Percentiles rank a stretch among this genome's conserved stretches.
Evolutionary conservation across 2,113 vertebrate species (phyloP).

Genomic region (Myanophis thanlyinensis): DNA sequence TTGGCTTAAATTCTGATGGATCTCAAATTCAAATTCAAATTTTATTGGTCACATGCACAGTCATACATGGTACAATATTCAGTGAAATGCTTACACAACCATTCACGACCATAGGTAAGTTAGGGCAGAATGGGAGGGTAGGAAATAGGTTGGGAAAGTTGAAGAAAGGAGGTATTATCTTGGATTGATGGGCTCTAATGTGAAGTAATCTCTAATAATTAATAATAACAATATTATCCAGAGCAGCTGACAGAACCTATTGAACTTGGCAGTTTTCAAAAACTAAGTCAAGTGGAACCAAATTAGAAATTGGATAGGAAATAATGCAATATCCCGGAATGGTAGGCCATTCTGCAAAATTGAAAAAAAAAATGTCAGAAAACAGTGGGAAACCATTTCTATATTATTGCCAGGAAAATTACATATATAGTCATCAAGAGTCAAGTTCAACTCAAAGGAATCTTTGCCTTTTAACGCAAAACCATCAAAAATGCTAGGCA

Average conservation of each 20-base stretch:
- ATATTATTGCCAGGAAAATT: not conserved
- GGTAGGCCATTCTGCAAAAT: not conserved
- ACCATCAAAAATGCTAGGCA: not conserved
- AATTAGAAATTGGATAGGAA: not conserved
- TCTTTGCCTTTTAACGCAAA: not conserved
- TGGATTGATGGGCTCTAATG: not conserved
- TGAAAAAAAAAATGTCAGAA: not conserved
- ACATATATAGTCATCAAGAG: not conserved
- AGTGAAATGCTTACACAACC: too few species aligned
- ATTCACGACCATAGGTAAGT: too few species aligned
- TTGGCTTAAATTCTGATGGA: not conserved
- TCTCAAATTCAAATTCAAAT: too few species aligned
- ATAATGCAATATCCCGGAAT: not conserved
- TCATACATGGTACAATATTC: too few species aligned
- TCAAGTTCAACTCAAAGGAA: not conserved
- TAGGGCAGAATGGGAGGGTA: too few species aligned
- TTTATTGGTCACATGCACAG: too few species aligned
- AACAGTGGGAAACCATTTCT: not conserved
- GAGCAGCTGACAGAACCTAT: not conserved
- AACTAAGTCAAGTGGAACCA: not conserved
- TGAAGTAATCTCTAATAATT: not conserved
- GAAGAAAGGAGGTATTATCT: too few species aligned
- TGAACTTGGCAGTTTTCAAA: not conserved
- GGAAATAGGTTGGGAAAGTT: too few species aligned
- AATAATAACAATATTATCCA: not conserved